Conservation (phyloP, 2,888 invertebrate genomes). For the Elegia similella region DNA sequence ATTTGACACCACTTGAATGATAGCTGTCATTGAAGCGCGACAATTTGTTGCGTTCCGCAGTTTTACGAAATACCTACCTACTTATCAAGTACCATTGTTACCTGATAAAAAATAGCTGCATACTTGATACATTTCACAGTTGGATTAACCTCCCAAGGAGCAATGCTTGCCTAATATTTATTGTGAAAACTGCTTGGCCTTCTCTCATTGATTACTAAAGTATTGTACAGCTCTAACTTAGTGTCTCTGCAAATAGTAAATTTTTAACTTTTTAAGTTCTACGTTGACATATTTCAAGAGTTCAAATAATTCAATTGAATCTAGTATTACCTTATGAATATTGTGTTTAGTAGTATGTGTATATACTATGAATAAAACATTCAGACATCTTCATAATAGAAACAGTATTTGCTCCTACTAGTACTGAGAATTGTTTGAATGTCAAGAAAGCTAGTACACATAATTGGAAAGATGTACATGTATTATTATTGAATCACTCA, state of each 20-base stretch:
- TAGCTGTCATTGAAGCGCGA: constrained; percentile 64
- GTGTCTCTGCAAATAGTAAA: background rate
- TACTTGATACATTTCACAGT: constrained; percentile 21
- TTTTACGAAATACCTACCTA: constrained; percentile 35
- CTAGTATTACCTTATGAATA: no score
- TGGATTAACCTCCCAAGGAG: constrained; percentile 22
- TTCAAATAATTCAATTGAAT: background rate
- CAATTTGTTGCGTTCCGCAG: constrained; percentile 59
- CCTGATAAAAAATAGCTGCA: constrained; percentile 24
- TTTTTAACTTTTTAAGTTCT: background rate
- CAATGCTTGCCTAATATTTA: constrained; percentile 22
- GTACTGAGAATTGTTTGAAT: no score
- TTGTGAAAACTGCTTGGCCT: constrained; percentile 19
- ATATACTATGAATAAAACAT: no score
- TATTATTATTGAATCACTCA: no score
- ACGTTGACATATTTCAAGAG: background rate
- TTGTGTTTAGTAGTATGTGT: no score
- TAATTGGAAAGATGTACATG: no score
- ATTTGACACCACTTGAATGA: constrained; percentile 57
- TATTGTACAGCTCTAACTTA: background rate
- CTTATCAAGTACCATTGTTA: constrained; percentile 33
- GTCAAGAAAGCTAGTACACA: no score
- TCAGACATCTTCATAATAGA: no score
- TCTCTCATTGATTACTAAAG: background rate
- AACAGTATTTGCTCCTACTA: no score